Conservation (phyloP, 2,888 invertebrate species). For the Spisula solida region DNA sequence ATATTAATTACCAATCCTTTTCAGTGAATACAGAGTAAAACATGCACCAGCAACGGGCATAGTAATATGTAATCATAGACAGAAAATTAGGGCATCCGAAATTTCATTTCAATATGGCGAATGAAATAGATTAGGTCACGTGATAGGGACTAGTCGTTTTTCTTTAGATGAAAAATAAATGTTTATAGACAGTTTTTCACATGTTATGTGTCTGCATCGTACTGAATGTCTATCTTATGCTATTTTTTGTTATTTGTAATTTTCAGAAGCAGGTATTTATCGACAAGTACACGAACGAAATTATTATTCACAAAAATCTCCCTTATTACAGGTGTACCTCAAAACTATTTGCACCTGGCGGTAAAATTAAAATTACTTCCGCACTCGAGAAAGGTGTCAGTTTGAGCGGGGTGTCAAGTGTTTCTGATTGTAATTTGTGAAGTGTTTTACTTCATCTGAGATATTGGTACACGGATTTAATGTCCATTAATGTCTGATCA, state of each 20-base stretch:
- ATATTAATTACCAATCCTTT: slow-evolving; percentile 11
- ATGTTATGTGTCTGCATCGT: background rate
- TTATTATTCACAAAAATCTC: background rate
- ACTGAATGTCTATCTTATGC: background rate
- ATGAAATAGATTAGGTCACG: slow-evolving; percentile 69
- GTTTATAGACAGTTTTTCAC: background rate
- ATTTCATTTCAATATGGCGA: slow-evolving; percentile 72
- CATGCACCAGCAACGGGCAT: slow-evolving; percentile 29
- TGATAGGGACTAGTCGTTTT: slow-evolving; percentile 41
- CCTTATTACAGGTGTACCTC: slow-evolving; percentile 35
- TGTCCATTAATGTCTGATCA: no score
- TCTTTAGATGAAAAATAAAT: background rate
- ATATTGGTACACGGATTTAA: no score
- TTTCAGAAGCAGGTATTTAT: background rate
- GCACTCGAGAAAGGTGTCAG: background rate
- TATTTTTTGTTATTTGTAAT: background rate
- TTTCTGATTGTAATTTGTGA: no score
- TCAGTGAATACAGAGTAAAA: background rate
- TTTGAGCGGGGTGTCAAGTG: background rate
- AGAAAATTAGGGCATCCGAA: slow-evolving; percentile 55
- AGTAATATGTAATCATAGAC: slow-evolving; percentile 33
- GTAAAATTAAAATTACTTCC: slow-evolving; percentile 24
- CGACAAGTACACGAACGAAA: background rate
- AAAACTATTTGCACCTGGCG: slow-evolving; percentile 36
- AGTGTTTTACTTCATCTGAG: no score